Evolutionary conservation across 2,888 invertebrate species (phyloP), one percentile per base, ranked within the genome.

Genomic region (Drosophila paracracens): DNA sequence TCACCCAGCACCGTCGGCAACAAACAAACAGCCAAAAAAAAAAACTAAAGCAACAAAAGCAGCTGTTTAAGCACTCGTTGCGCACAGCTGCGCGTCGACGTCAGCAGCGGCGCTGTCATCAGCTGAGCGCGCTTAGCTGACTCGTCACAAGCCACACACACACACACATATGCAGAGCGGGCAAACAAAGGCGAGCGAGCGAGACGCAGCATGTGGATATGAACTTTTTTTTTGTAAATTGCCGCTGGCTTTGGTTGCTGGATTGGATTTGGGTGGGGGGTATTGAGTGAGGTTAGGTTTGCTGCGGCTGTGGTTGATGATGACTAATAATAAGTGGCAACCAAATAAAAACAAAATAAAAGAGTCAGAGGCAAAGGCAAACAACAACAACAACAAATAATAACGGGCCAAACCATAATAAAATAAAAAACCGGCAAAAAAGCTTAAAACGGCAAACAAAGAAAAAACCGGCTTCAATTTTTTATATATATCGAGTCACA

Each of bases 381-480:
- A 64, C 69, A 83, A 71, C 58, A 72, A 67, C 70, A 77, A 65
- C 58, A 60, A 54, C 27, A 74, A 64, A 62, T 58, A 68, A 79
- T 62, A 46, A 62, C 62, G 77, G 76, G 62, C 65, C 48, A 66
- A 62, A 73, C 69, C 66, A 79, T 61, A 77, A 81, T 59, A 79
- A 79, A 46, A 46, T 46, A 46, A 46, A 46, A 74, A 81, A 81
- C 88, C 84, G 88, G 84, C 84, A 73, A 84, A 84, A 84, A 83
- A 77, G 77, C 74, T 79, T 59, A 70, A 84, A 85, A 74, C 57
- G 66, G 70, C 74, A 70, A 71, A 82, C 76, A 84, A 84, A 84
- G 88, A 78, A 82, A 75, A 87, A 84, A 87, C 88, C 85, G 85
- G 88, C 85, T 88, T 71, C 50, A 83, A 83, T 69, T 66, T 65